Percentiles rank a stretch among this genome's conserved stretches.
These are phyloP conservation scores for Teleiodes luculella DNA, from an alignment of 2,888 invertebrate genomes.

Conservation along the genomic window DNA sequence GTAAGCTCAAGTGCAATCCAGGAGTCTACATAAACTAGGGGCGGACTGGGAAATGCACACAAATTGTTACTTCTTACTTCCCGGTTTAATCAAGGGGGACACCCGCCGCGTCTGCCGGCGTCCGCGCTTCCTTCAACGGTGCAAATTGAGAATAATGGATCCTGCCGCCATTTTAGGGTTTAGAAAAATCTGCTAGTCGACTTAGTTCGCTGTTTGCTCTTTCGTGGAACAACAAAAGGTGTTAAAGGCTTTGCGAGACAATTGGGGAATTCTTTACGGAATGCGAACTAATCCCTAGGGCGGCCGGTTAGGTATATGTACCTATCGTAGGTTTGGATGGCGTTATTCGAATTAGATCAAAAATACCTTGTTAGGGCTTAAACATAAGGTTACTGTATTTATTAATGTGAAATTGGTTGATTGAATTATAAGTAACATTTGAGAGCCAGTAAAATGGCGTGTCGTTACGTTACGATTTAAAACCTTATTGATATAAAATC, in stretches of 20 bases:
- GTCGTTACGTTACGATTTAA: too few relatives aligned
- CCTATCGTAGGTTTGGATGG: not conserved
- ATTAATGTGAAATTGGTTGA: too few relatives aligned
- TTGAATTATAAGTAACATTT: too few relatives aligned
- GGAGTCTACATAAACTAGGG: conserved; percentile 41
- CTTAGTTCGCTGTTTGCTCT: conserved; percentile 16
- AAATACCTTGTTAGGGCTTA: not conserved
- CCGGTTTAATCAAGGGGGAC: conserved; percentile 76
- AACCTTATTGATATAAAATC: too few relatives aligned
- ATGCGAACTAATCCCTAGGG: conserved; percentile 1
- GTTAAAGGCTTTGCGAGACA: conserved; percentile 10
- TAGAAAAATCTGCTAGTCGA: conserved; percentile 48
- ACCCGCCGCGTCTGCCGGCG: conserved; percentile 65
- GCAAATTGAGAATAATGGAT: conserved; percentile 77
- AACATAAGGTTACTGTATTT: too few relatives aligned
- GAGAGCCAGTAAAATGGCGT: too few relatives aligned
- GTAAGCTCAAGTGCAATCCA: conserved; percentile 51
- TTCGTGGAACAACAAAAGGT: conserved; percentile 14
- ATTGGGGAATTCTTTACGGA: conserved; percentile 7
- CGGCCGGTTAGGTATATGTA: not conserved
- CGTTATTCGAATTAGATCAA: not conserved
- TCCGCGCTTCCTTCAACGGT: conserved; percentile 56
- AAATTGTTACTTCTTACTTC: conserved; percentile 70
- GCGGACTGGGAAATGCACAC: conserved; percentile 55
- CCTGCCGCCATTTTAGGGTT: conserved; percentile 57